These are phyloP conservation scores for Circus cinereus DNA, from an alignment of 2,797 vertebrate genomes.

Conservation along the genomic window DNA sequence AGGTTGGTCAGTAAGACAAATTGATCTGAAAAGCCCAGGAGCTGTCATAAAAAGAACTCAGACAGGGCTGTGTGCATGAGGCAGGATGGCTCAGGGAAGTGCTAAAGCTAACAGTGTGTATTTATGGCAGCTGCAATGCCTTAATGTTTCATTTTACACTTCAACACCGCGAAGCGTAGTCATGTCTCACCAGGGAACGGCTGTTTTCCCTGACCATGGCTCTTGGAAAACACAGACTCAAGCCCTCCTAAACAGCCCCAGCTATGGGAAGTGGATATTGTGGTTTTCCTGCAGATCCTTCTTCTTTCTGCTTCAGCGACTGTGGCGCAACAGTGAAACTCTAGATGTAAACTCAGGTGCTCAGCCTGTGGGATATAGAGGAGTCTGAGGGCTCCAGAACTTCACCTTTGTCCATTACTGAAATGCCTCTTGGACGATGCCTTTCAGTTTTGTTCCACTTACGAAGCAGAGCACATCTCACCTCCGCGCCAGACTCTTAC, in stretches of 20 bases:
- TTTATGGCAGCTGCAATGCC: constrained; percentile 58
- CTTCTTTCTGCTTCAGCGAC: not conserved
- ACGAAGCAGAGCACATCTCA: not conserved
- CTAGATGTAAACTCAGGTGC: not conserved
- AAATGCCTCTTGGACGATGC: not conserved
- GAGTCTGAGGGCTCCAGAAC: not conserved
- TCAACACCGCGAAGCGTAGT: not conserved
- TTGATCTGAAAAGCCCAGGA: constrained; percentile 46
- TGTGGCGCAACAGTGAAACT: not conserved
- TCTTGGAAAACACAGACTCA: not conserved
- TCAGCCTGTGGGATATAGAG: not conserved
- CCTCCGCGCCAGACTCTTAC: not conserved
- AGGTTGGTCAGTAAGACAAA: constrained; percentile 62
- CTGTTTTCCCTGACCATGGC: not conserved
- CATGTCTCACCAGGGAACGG: not conserved
- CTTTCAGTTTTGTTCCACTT: not conserved
- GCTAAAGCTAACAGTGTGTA: constrained; percentile 51
- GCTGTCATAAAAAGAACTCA: constrained; percentile 47
- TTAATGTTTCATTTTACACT: constrained; percentile 63
- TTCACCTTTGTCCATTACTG: not conserved
- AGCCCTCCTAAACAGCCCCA: not conserved
- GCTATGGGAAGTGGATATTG: not conserved
- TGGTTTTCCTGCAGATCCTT: not conserved
- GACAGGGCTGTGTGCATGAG: not conserved
- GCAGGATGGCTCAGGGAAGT: constrained; percentile 46